These are phyloP conservation scores for Chromoteleia sp. DNA, from an alignment of 2,888 invertebrate genomes.

Conservation along the genomic window DNA sequence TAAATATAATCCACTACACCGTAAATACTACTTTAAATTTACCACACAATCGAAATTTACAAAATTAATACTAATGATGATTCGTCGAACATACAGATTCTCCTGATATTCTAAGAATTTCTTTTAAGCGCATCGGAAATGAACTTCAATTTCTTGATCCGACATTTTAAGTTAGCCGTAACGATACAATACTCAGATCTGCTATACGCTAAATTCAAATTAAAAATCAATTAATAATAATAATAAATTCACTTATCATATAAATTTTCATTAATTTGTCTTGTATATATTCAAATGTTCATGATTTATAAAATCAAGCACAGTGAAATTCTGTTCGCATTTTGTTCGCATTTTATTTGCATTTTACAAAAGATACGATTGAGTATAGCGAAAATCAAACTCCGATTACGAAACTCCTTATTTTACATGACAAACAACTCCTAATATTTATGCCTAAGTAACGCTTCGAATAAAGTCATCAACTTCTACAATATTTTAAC, in stretches of 20 bases:
- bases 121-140: slow-evolving; percentile 5
- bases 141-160: slow-evolving; percentile 2
- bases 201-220: slow-evolving; percentile 11
- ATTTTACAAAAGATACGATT: slow-evolving; percentile 5
- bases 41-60: slow-evolving; percentile 47
- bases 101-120: slow-evolving; percentile 5
- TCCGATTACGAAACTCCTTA: slow-evolving; percentile 8
- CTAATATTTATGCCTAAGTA: slow-evolving; percentile 24
- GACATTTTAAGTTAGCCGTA: slow-evolving; percentile 3
- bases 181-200: slow-evolving; percentile 10
- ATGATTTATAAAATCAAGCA: slow-evolving; percentile 31
- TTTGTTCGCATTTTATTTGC: no score
- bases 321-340: no score
- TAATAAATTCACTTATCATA: no score
- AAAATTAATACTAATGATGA: slow-evolving; percentile 37
- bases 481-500: slow-evolving; percentile 43
- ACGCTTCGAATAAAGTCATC: slow-evolving; percentile 37
- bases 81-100: slow-evolving; percentile 1
- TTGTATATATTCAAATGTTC: neutral
- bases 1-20: slow-evolving; percentile 22
- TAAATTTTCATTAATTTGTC: neutral
- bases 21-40: slow-evolving; percentile 27
- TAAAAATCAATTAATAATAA: neutral
- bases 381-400: slow-evolving; percentile 23
- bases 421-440: slow-evolving; percentile 19